Evolutionary conservation across 2,888 invertebrate genomes (phyloP), one percentile per base, ranked within the genome.

Genomic region (Dolichomitus sp.): DNA sequence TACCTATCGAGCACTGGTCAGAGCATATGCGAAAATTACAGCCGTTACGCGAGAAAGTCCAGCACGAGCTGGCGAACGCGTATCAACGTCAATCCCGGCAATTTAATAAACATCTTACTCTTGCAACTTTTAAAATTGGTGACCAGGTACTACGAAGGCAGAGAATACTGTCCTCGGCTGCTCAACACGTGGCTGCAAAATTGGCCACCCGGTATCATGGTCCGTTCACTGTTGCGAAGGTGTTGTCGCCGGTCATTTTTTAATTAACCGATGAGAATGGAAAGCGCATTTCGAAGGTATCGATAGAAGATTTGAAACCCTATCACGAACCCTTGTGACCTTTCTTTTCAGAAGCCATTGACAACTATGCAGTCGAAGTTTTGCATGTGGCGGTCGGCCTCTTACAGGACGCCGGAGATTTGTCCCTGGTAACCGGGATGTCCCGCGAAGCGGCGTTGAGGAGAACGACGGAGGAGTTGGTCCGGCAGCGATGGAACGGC

Each of bases 121-220:
- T 52, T 0, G 12, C 50, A 17, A 14, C 19, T 2, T 69, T 50
- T 27, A 17, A 30, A 3, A 14, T 69, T 0, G 69, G 77, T 4
- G 77, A 77, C 9, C 1, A 12, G 0, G 77, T 77, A 0, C 48
- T 68, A 4, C 19, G 59, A 5, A 7, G 76, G 5, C 59, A 68
- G 9, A 40, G 76, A 6, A 68, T 76, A 2, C 33, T 68, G 57
- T 76, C 76, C 0, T 68, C 66, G 4, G 27, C 76, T 1, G 4
- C 68, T 3, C 68, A 68, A 5, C 40, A 68, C 7, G 30, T 69
- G 0, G 68, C 76, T 0, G 76, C 76, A 1, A 69, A 77, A 3
- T 33, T 63, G 2, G 61, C 61, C 7, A 30, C 33, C 4, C 50
- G 12, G 14, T 68, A 52, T 14, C 19, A 33, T 6, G 68, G 68